phyloP scores from a whole-genome alignment of 2,888 invertebrate genomes.

The Chaitophorus viminalis region DNA sequence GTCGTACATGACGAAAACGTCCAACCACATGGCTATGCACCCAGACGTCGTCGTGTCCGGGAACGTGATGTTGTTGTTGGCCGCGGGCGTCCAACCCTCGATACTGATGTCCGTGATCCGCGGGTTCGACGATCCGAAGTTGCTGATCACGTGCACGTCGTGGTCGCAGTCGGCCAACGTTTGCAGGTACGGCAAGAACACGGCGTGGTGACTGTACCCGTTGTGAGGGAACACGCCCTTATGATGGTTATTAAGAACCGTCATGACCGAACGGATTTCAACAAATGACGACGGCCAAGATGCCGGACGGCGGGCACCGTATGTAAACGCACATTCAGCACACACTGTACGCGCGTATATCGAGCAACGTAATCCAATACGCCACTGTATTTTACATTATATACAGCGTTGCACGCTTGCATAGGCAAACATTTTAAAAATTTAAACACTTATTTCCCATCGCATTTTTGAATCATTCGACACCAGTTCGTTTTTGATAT shows the following conservation, averaged over 20 bases:
- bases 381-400: too few species aligned
- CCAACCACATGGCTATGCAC: not conserved
- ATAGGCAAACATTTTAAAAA: too few species aligned
- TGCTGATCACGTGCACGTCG: constrained; percentile 40
- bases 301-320: not conserved
- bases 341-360: not conserved
- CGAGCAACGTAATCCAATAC: not conserved
- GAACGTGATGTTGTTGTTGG: constrained; percentile 28
- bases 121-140: constrained; percentile 25
- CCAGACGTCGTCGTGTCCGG: constrained; percentile 1
- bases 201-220: constrained; percentile 59
- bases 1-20: not conserved
- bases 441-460: too few species aligned
- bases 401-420: not conserved
- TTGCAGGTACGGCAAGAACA: constrained; percentile 53
- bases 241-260: too few species aligned
- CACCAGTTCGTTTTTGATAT: too few species aligned
- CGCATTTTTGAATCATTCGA: too few species aligned
- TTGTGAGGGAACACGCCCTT: constrained; percentile 62
- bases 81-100: not conserved
- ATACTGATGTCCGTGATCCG: constrained; percentile 46
- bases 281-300: not conserved
- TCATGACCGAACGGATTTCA: not conserved
- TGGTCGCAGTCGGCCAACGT: constrained; percentile 60
- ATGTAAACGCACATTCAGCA: not conserved